Evolutionary conservation across 2,113 vertebrate genomes (phyloP).

Genomic region (Oncorhynchus nerka): DNA sequence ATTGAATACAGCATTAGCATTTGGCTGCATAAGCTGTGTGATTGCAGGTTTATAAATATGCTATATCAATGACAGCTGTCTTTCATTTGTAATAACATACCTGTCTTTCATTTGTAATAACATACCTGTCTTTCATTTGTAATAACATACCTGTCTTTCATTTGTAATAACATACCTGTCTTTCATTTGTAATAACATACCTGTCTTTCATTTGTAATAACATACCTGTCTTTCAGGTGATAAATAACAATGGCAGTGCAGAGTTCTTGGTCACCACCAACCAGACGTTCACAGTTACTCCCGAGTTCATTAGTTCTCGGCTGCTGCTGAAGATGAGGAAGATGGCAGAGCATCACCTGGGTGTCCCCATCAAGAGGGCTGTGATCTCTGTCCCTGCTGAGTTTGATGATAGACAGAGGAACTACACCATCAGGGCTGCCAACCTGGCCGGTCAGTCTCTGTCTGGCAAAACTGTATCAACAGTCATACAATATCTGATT

Average conservation of each 20-base stretch:
- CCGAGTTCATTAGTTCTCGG: conserved; percentile 85
- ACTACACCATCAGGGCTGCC: conserved; percentile 87
- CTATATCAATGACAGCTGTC: too few relatives aligned
- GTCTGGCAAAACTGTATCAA: too few relatives aligned
- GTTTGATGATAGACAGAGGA: conserved; percentile 92
- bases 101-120: conserved; percentile 42
- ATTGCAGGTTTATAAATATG: too few relatives aligned
- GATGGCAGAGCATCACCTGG: conserved; percentile 87
- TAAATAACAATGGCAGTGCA: conserved; percentile 84
- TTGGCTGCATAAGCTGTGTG: too few relatives aligned
- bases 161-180: background rate
- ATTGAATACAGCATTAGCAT: too few relatives aligned
- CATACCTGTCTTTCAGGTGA: conserved; percentile 70
- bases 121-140: conserved; percentile 42
- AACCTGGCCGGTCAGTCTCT: conserved; percentile 83
- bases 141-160: conserved; percentile 42
- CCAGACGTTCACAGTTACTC: conserved; percentile 79
- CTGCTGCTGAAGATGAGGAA: conserved; percentile 85
- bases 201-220: too few relatives aligned
- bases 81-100: background rate
- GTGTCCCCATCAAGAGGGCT: conserved; percentile 78
- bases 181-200: conserved; percentile 41
- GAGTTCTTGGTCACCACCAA: conserved; percentile 87
- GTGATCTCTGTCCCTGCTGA: conserved; percentile 97
- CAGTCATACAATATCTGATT: background rate